Conservation (phyloP, 2,888 invertebrate species). For the Callimorpha dominula region DNA sequence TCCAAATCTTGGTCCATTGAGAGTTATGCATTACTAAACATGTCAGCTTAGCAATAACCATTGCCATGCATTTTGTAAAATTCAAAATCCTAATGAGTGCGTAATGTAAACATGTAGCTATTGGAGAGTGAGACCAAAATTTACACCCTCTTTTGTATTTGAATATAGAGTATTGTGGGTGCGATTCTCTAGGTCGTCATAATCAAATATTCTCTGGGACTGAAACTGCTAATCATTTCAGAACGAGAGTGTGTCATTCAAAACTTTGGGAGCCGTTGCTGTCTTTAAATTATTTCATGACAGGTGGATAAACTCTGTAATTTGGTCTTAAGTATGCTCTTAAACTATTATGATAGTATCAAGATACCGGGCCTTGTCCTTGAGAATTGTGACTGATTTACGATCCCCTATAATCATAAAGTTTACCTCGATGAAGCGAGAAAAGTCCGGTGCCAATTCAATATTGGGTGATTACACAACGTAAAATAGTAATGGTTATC, state of each 20-base stretch:
- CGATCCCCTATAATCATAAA: not conserved
- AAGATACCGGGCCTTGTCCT: not conserved
- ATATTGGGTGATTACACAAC: not conserved
- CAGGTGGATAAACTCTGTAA: not conserved
- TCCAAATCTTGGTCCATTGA: no score
- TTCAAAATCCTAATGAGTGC: no score
- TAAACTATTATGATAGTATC: not conserved
- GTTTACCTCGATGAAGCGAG: not conserved
- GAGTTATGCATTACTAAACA: no score
- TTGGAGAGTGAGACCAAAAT: no score
- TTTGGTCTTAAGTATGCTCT: conserved; percentile 1
- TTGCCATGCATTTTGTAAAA: no score
- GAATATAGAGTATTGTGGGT: no score
- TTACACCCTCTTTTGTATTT: no score
- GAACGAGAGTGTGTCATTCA: not conserved
- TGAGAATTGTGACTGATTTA: not conserved
- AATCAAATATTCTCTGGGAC: no score
- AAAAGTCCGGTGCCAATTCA: not conserved
- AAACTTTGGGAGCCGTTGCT: conserved; percentile 1
- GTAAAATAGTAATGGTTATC: not conserved
- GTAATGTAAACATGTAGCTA: no score
- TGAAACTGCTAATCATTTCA: no score
- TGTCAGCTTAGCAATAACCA: no score
- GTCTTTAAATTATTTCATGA: conserved; percentile 2
- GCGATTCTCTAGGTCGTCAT: no score